These are phyloP conservation scores for Scarus forsteni DNA, from an alignment of 2,797 vertebrate species.

Conservation along the genomic window DNA sequence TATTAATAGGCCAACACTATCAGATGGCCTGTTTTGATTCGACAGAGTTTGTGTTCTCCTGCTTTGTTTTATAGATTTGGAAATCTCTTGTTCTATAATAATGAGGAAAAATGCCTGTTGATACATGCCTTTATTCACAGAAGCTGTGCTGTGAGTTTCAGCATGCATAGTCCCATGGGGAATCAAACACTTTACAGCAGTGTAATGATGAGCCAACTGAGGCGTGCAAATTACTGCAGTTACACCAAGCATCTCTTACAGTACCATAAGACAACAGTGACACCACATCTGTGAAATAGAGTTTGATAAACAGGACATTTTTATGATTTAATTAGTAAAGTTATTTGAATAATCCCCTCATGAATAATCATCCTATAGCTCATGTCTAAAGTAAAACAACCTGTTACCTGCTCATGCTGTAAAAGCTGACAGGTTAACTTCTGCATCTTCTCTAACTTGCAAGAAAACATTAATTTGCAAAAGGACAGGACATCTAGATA, in stretches of 20 bases:
- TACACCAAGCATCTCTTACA: conserved; percentile 28
- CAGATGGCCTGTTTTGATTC: no score
- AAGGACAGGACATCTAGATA: no score
- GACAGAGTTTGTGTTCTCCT: neutral
- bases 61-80: conserved; percentile 2
- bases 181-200: conserved; percentile 9
- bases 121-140: conserved; percentile 2
- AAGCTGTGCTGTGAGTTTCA: neutral
- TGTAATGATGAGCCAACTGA: conserved; percentile 3
- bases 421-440: no score
- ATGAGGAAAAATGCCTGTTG: conserved; percentile 2
- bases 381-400: no score
- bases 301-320: neutral
- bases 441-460: no score
- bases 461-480: no score
- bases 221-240: conserved; percentile 7
- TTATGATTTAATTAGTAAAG: no score
- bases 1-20: no score
- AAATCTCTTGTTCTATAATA: neutral
- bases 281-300: neutral
- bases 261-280: neutral
- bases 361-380: no score
- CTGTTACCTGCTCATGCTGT: no score
- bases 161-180: conserved; percentile 10
- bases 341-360: no score